These are phyloP conservation scores for Sipha flava DNA, from an alignment of 1,140 invertebrate species.

Conservation along the genomic window DNA sequence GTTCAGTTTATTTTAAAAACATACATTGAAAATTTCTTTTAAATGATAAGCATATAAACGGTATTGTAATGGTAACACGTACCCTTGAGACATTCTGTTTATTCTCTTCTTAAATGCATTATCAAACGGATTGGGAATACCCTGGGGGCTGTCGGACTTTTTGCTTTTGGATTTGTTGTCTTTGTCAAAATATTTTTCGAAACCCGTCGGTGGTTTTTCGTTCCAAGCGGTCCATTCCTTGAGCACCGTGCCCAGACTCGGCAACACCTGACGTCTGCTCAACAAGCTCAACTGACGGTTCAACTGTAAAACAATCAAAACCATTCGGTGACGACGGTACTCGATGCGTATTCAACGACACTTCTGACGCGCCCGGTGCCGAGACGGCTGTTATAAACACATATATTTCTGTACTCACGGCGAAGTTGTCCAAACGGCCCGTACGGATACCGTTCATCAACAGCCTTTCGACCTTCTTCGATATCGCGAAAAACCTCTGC, in stretches of 20 bases:
- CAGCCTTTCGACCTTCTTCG: constrained; percentile 43
- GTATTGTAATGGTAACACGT: neutral
- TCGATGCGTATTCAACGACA: too few relatives aligned
- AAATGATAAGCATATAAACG: too few relatives aligned
- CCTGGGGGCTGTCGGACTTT: neutral
- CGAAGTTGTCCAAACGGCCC: constrained; percentile 32
- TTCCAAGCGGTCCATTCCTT: constrained; percentile 53
- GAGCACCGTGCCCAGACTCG: constrained; percentile 40
- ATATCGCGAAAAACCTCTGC: constrained; percentile 42
- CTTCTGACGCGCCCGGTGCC: too few relatives aligned
- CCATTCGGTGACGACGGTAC: too few relatives aligned
- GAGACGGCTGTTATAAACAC: too few relatives aligned
- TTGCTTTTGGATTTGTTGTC: constrained; percentile 43
- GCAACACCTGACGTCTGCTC: constrained; percentile 19
- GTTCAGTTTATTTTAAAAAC: too few relatives aligned
- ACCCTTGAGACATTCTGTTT: constrained; percentile 34
- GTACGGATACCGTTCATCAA: constrained; percentile 34
- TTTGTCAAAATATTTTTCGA: constrained; percentile 80
- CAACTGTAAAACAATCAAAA: neutral
- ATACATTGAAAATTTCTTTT: too few relatives aligned
- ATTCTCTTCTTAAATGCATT: constrained; percentile 43
- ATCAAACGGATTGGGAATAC: constrained; percentile 38
- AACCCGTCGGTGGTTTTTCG: constrained; percentile 76
- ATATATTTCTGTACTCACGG: constrained; percentile 12
- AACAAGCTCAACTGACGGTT: neutral